Base-by-base conservation (phyloP, 2,888 invertebrate species). In the Hypselothyrea guttata region DNA sequence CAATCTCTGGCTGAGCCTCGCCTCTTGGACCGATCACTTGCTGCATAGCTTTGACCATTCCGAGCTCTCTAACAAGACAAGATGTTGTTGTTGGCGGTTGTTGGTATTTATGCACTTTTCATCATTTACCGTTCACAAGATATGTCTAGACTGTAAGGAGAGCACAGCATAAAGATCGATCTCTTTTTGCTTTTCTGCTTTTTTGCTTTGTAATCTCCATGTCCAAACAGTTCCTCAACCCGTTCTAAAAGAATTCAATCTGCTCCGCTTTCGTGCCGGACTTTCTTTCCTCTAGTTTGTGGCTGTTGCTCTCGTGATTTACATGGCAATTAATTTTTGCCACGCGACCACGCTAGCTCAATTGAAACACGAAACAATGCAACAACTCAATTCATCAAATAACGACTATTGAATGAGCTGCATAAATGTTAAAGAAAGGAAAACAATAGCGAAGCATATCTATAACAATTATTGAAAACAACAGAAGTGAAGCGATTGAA, bases 31-130 rank as follows among this genome's bases (percentile, higher is more conserved):
- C 12, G 12, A 47, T 27, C 63, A 71, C 69, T 72, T 69, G 71
- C 49, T 59, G 71, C 77, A 78, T 82, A 71, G 75, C 75, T 78
- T 33, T 78, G 77, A 71, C 77, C 82, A 84, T 74, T 69, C 58
- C 54, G 60, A 78, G 84, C 56, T 22, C 65, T 45, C 52, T 52
- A 76, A 75, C 76, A 44, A 64, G 73, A 75, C 40, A 44, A 57
- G 63, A 61, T 70, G 41, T 35, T 54, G 55, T 52, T 53, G 62
- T 45, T 51, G 27, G 13, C 11, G 8, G 37, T 41, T 41, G 30
- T 18, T 45, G 57, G 45, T 56, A 60, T 40, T 42, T 31, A 44
- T 56, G 64, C 68, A 71, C 82, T 82, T 76, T 71, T 77, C 71
- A 68, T 71, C 68, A 55, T 56, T 70, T 61, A 52, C 82, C 62